Conservation (phyloP, 2,888 invertebrate species). For the Parnassius orleans region DNA sequence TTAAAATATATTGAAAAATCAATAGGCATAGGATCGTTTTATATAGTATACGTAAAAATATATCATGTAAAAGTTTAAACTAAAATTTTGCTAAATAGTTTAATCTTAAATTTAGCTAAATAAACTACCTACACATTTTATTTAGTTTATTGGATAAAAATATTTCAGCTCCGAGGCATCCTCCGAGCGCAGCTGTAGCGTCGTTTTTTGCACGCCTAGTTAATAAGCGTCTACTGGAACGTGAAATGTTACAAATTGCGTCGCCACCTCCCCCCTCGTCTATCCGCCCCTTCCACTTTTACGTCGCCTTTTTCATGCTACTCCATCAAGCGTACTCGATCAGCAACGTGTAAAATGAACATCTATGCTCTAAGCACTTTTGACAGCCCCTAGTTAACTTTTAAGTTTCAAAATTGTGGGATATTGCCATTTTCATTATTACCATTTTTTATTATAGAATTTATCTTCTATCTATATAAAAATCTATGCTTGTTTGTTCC, state of each 20-base stretch:
- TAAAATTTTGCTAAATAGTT: not conserved
- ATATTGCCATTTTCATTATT: not conserved
- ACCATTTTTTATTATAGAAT: too few relatives aligned
- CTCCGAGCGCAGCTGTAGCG: constrained; percentile 52
- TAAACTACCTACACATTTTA: not conserved
- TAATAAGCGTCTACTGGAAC: constrained; percentile 80
- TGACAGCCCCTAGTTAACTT: constrained; percentile 26
- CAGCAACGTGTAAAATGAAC: constrained; percentile 60
- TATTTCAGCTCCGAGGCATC: constrained; percentile 5
- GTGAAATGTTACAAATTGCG: constrained; percentile 81
- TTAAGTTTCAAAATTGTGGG: not conserved
- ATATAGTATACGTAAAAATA: too few relatives aligned
- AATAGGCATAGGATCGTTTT: too few relatives aligned
- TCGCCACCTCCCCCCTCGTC: constrained; percentile 48
- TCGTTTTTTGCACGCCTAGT: constrained; percentile 77
- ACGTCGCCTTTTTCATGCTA: constrained; percentile 62
- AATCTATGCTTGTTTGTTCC: too few relatives aligned
- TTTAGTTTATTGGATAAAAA: not conserved
- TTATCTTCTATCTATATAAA: too few relatives aligned
- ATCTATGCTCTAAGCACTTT: constrained; percentile 40
- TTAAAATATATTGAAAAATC: too few relatives aligned
- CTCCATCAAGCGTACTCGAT: constrained; percentile 56
- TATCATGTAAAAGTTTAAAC: too few relatives aligned
- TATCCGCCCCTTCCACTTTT: constrained; percentile 52
- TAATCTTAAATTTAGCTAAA: too few relatives aligned